A percentile compares a stretch with the other conserved stretches of the same genome.
Conservation (phyloP, 2,888 invertebrate genomes). For the Netelia inedita region DNA sequence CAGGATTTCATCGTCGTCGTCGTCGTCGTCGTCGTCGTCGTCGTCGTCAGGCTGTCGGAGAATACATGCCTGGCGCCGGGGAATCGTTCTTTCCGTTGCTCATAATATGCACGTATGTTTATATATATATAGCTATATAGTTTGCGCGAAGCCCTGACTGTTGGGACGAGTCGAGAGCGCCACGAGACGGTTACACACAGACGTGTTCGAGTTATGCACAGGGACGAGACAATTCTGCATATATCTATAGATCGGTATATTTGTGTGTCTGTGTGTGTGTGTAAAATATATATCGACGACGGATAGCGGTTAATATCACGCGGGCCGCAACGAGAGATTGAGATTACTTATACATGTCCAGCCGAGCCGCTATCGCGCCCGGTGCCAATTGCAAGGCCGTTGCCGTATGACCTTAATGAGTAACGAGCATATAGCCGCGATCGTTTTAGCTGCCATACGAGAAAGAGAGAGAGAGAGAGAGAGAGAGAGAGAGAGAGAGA, state of each 20-base stretch:
- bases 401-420: slow-evolving; percentile 82
- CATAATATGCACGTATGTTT: slow-evolving; percentile 17
- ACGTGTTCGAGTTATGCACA: slow-evolving; percentile 25
- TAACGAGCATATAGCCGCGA: slow-evolving; percentile 76
- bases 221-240: slow-evolving; percentile 20
- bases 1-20: slow-evolving; percentile 58
- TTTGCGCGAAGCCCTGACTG: slow-evolving; percentile 13
- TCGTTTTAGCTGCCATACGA: slow-evolving; percentile 69
- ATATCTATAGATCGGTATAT: slow-evolving; percentile 1
- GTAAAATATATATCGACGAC: slow-evolving; percentile 15
- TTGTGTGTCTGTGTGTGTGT: not conserved
- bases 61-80: slow-evolving; percentile 67
- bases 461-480: slow-evolving; percentile 37
- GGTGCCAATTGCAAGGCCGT: slow-evolving; percentile 81
- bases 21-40: slow-evolving; percentile 56
- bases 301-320: slow-evolving; percentile 58
- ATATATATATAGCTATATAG: not conserved
- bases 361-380: slow-evolving; percentile 60
- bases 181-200: slow-evolving; percentile 42
- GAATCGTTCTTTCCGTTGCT: slow-evolving; percentile 35
- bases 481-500: slow-evolving; percentile 6
- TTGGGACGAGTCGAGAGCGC: slow-evolving; percentile 18
- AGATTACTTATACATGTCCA: slow-evolving; percentile 63
- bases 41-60: slow-evolving; percentile 55
- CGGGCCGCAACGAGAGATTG: slow-evolving; percentile 45